Evolutionary conservation across 2,113 vertebrate species (phyloP).

Genomic region (Microtus ochrogaster): DNA sequence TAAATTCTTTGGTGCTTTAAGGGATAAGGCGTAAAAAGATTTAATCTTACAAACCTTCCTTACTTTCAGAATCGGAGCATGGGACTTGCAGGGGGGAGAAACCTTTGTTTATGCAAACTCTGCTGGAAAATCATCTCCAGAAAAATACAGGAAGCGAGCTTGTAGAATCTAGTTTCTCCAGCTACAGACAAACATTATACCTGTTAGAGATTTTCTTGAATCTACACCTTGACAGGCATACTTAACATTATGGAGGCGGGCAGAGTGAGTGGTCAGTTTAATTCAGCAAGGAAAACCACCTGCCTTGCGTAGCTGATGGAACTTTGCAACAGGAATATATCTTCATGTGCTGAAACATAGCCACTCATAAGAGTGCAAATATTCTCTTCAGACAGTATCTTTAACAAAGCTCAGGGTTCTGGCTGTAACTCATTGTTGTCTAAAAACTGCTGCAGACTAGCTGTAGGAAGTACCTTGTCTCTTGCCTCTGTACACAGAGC

Average conservation of each 20-base stretch:
- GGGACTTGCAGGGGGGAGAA: not conserved
- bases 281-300: not conserved
- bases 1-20: conserved; percentile 39
- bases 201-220: conserved; percentile 39
- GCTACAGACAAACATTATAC: conserved; percentile 5
- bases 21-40: not conserved
- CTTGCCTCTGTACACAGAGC: conserved; percentile 66
- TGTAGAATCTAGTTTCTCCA: conserved; percentile 10
- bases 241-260: conserved; percentile 7
- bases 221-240: not conserved
- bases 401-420: conserved; percentile 23
- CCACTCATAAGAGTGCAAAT: not conserved
- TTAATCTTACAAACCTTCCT: not conserved
- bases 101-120: conserved; percentile 29
- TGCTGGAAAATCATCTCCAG: conserved; percentile 34
- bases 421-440: conserved; percentile 59
- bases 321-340: not conserved
- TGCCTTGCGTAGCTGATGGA: not conserved
- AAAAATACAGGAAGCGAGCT: conserved; percentile 62
- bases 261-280: not conserved
- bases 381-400: conserved; percentile 53
- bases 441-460: conserved; percentile 57
- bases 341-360: not conserved
- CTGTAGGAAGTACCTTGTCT: conserved; percentile 69
- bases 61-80: conserved; percentile 29